Conservation (phyloP, 2,888 invertebrate species). For the Metalampra italica region DNA sequence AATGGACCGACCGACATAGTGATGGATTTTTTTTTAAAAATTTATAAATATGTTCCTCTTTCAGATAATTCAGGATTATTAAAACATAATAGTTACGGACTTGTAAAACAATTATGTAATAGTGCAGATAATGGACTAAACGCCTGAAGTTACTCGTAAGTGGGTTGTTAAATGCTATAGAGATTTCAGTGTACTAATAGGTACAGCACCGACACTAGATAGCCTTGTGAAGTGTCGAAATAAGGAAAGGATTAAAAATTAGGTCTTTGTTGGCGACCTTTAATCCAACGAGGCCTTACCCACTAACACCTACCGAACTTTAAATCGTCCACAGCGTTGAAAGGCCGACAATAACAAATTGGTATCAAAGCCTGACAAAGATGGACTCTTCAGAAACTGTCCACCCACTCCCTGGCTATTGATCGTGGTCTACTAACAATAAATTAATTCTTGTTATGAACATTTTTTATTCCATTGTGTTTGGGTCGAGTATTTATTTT, state of each 20-base stretch:
- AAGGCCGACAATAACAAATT: constrained; percentile 75
- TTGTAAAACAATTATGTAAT: too few species aligned
- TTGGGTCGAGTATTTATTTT: constrained; percentile 63
- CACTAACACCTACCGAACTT: constrained; percentile 66
- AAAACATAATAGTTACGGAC: too few species aligned
- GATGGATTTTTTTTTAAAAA: too few species aligned
- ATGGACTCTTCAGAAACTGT: constrained; percentile 76
- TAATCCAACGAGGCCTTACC: constrained; percentile 45
- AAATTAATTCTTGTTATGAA: constrained; percentile 77
- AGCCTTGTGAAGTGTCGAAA: neutral
- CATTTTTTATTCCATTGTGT: constrained; percentile 72
- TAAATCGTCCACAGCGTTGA: constrained; percentile 67
- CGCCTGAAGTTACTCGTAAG: too few species aligned
- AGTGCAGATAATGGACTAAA: too few species aligned
- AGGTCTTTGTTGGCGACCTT: constrained; percentile 19
- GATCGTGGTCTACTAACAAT: constrained; percentile 69
- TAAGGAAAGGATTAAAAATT: neutral
- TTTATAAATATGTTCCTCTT: too few species aligned
- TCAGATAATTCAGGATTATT: too few species aligned
- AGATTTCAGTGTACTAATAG: too few species aligned
- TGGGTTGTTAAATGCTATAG: too few species aligned
- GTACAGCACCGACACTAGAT: too few species aligned
- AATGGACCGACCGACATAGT: too few species aligned
- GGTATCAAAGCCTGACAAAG: constrained; percentile 77
- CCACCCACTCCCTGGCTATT: constrained; percentile 75